Percentiles rank a stretch among this genome's conserved stretches.
These are phyloP conservation scores for Rhinatrema bivittatum DNA, from an alignment of 2,797 vertebrate genomes.

Conservation along the genomic window DNA sequence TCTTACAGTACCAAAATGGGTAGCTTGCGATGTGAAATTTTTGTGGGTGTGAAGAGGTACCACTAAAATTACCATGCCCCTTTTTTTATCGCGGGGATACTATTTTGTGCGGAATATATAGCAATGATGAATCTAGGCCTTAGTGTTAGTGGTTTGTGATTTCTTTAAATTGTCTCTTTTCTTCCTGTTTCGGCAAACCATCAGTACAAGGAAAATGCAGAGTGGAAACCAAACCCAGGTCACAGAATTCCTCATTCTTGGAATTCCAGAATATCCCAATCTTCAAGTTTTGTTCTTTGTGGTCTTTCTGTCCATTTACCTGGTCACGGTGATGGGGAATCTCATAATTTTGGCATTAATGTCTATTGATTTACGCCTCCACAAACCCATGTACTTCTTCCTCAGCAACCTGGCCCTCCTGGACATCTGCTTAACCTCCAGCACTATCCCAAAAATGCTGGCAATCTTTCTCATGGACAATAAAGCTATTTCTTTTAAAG, in stretches of 20 bases:
- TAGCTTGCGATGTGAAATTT: too few relatives aligned
- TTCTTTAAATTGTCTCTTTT: too few relatives aligned
- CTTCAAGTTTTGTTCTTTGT: slow-evolving; percentile 1
- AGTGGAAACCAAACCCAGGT: background rate
- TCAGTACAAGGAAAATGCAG: too few relatives aligned
- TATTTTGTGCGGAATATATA: too few relatives aligned
- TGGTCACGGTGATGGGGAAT: slow-evolving; percentile 2
- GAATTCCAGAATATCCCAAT: slow-evolving; percentile 2
- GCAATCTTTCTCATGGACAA: background rate
- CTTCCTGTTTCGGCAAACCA: too few relatives aligned
- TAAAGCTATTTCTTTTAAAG: too few relatives aligned
- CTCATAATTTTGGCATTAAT: slow-evolving; percentile 5
- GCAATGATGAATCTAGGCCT: too few relatives aligned
- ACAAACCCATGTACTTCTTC: slow-evolving; percentile 18
- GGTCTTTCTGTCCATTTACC: background rate
- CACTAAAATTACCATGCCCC: too few relatives aligned
- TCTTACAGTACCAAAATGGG: too few relatives aligned
- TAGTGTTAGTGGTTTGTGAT: too few relatives aligned
- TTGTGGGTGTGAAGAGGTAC: too few relatives aligned
- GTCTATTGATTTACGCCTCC: background rate
- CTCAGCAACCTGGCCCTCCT: slow-evolving; percentile 8
- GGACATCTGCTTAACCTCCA: slow-evolving; percentile 5
- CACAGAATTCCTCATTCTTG: slow-evolving; percentile 5
- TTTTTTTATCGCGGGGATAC: too few relatives aligned
- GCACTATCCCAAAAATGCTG: slow-evolving; percentile 13